Evolutionary conservation across 2,888 invertebrate species (phyloP), one percentile per base, ranked within the genome.

Genomic region (Argyresthia goedartella): DNA sequence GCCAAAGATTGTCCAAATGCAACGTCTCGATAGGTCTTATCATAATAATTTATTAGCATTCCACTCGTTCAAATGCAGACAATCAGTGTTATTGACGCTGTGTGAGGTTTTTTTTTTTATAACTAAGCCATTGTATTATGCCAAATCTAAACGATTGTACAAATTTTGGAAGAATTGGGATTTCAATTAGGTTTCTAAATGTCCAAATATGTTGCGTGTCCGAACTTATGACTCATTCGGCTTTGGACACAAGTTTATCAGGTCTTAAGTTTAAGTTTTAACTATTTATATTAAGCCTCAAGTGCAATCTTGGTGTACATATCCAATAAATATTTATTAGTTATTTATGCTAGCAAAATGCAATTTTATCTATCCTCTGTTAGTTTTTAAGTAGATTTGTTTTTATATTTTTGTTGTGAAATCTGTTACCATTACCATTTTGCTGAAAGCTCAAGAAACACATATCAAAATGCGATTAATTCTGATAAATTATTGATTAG

Each of bases 1-100:
- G 85, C 85, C 85, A 86, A 86, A 86, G 85, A 84, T 76, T 73
- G 74, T 85, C 84, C 85, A 85, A 85, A 85, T 80, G 73, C 73
- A 69, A 71, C 72, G 70, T 70, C 36, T 51, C 45, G 13, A 44
- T 44, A 14, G 35, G 9, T 50, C 42, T 50, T 35, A 8, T 16
- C 14, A 51, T 36, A 43, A 46, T 45, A 51, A 50, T 50, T 43
- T 50, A 73, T 72, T 67, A 75, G 69, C 82, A 81, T 84, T 84
- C 84, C 84, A 80, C 64, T 66, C 66, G 53, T 59, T 58, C 54
- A 58, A 63, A 66, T 67, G 67, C 50, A 50, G 42, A 46, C 45
- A 46, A 45, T 34, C 16, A 46, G 15, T 51, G 15, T 49, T 35
- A 49, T 44, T 11, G 39, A 39, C 10, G 9, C 9, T 9, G 39